Base-by-base conservation (phyloP, 2,888 invertebrate genomes). In the Andrena praecox region DNA sequence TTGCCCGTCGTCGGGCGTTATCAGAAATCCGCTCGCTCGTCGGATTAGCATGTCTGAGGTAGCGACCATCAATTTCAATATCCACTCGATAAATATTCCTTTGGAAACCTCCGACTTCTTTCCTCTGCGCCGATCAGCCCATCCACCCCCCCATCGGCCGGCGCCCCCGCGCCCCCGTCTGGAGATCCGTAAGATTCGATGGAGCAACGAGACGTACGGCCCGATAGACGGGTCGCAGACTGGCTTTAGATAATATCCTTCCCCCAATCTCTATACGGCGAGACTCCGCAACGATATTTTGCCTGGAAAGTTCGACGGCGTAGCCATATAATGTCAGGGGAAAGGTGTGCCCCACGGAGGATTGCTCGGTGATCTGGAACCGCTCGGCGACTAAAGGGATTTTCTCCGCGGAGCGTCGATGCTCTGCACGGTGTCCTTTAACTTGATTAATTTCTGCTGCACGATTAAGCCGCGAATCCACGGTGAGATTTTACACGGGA, bases 11-110 rank as follows among this genome's bases (percentile, higher is more conserved):
- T 81, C 85, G 85, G 81, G 87, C 89, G 89, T 90, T 90, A 90
- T 90, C 90, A 90, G 89, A 85, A 88, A 85, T 84, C 87, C 84
- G 85, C 84, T 87, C 86, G 85, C 87, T 88, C 89, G 86, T 84
- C 89, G 88, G 91, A 91, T 91, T 91, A 91, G 91, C 91, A 91
- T 91, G 91, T 91, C 91, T 90, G 90, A 91, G 90, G 90, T 89
- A 90, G 87, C 87, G 86, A 82, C 91, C 89, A 91, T 91, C 91
- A 90, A 91, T 91, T 91, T 91, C 91, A 91, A 91, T 91, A 91
- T 91, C 90, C 91, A 89, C 89, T 90, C 91, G 89, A 91, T 91
- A 91, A 91, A 91, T 91, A 91, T 91, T 90, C 91, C 89, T 91
- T 90, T 89, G 90, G 91, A 89, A 56, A 85, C 85, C 86, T 20